Evolutionary conservation across 2,113 vertebrate species (phyloP), one percentile per base, ranked within the genome.

Genomic region (Percina caprodes): DNA sequence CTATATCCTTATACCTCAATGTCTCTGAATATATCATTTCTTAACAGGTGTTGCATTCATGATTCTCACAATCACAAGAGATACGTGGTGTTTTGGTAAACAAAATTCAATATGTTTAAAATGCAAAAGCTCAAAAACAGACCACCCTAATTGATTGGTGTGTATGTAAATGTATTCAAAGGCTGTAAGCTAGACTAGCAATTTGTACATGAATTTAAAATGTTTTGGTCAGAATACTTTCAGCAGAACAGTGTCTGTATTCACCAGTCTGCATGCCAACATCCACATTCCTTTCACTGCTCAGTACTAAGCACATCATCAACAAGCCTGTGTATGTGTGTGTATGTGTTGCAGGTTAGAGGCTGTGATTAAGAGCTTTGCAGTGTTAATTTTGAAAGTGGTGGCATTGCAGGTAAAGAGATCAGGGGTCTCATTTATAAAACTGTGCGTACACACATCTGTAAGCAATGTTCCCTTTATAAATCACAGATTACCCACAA

Each of bases 281-380:
- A 80, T 78, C 63, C 67, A 69, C 76, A 48, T 87, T 79, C 73
- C 69, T 73, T 74, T 71, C 63, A 52, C 60, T 35, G n/a, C 59
- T 79, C 45, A 59, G 42, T 65, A 62, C 51, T 77, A 69, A 87
- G 68, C 74, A 82, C 70, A 85, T 71, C 60, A 77, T 58, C 46
- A 73, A 51, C 56, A 68, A 74, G 80, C 48, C 18, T 33, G 65
- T 67, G 26, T 65, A 33, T 63, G 48, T 63, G 48, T 63, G 46
- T 79, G 69, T 72, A 62, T 77, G 48, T 79, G 68, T 63, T 65
- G 55, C 49, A 70, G 54, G 55, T 62, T 54, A n/a, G 49, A 80
- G 74, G 52, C 70, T 69, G 67, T 68, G 85, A 88, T 87, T 76
- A 85, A 83, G 70, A 81, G 83, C 74, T 84, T 82, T 77, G 70